Evolutionary conservation across 2,113 vertebrate genomes (phyloP), one percentile per base, ranked within the genome.

Genomic region (Odocoileus virginianus): DNA sequence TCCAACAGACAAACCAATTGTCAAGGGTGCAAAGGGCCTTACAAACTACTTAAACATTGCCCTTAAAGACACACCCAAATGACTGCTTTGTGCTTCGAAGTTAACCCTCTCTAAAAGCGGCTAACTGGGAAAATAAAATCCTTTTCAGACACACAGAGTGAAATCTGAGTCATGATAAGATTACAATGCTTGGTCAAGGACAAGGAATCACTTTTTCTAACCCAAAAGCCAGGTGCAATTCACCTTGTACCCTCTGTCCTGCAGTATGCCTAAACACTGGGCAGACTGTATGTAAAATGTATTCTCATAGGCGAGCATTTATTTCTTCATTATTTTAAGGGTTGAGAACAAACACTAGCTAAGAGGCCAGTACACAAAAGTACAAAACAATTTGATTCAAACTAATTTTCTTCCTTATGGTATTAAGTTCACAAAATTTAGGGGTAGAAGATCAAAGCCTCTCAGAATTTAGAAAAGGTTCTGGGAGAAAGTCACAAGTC

Each of bases 151-250:
- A 92, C 8, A 87, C 52, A 74, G 40, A 47, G 64, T 78, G 60
- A 82, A 88, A 78, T 94, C 64, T 92, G 94, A 97, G 86, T 91
- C 94, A 95, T 14, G 78, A 57, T 55, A 84, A 58, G 36, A 94
- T 61, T 94, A n/a, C 45, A 84, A 79, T 27, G 36, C 54, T 91
- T 96, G 96, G 96, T 82, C 94, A 97, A 96, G 94, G 89, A 43
- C 55, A 83, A 50, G 52, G 28, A 94, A 57, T 71, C 93, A 86
- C 82, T 91, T 86, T 94, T 50, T 54, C 96, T 84, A 96, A 93
- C 5, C 67, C 11, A 40, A 16, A 50, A 43, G 47, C 30, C 54
- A 11, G 16, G 27, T 55, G n/a, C 23, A 36, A 6, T 52, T 86
- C 23, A 54, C 36, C 10, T 89, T 52, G 28, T 28, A 76, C 23